phyloP scores from a whole-genome alignment of 2,113 vertebrate species.

The Lycaon pictus region DNA sequence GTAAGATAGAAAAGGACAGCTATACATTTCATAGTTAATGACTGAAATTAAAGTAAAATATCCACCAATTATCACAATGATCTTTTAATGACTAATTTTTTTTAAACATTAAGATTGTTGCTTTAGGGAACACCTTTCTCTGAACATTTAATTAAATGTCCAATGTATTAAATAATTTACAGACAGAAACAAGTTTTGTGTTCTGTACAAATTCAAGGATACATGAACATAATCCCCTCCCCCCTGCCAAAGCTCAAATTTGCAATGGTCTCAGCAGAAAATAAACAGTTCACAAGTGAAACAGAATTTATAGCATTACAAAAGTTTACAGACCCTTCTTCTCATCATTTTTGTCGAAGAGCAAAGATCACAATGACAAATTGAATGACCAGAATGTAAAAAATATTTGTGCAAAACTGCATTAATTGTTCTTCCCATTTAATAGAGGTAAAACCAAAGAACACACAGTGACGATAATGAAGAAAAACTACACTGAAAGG shows the following conservation, averaged over 20 bases:
- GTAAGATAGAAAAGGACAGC: constrained; percentile 60
- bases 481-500: constrained; percentile 83
- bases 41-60: constrained; percentile 83
- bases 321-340: constrained; percentile 84
- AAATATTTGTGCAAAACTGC: constrained; percentile 91
- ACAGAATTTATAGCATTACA: constrained; percentile 87
- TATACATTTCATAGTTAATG: constrained; percentile 42
- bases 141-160: constrained; percentile 80
- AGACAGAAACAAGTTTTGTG: constrained; percentile 83
- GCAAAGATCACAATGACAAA: constrained; percentile 85
- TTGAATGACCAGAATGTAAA: constrained; percentile 89
- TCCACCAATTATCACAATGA: constrained; percentile 83
- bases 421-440: constrained; percentile 86
- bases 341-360: constrained; percentile 83
- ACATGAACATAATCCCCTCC: constrained; percentile 32
- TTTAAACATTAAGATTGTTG: constrained; percentile 81
- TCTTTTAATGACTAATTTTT: constrained; percentile 84
- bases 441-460: constrained; percentile 85
- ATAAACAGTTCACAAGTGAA: constrained; percentile 85
- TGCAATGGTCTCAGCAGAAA: constrained; percentile 82
- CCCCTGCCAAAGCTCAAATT: constrained; percentile 81
- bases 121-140: constrained; percentile 77
- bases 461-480: constrained; percentile 82
- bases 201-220: constrained; percentile 83
- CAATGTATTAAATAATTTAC: constrained; percentile 84